These are phyloP conservation scores for Alaudala cheleensis DNA, from an alignment of 2,113 vertebrate genomes.

Conservation along the genomic window DNA sequence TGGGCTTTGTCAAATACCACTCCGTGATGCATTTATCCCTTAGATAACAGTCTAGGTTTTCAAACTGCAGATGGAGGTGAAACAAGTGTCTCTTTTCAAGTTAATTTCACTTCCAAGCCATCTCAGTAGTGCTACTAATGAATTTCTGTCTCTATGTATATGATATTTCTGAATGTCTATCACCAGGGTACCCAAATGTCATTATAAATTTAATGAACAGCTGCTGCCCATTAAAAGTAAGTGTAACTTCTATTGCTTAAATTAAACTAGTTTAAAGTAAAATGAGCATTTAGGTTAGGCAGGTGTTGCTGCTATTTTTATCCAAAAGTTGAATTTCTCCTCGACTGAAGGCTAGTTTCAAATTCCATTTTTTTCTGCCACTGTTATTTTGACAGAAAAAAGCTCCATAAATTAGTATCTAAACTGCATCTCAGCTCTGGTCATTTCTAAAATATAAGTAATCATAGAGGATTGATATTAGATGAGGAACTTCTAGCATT, in stretches of 20 bases:
- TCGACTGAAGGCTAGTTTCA: constrained; percentile 23
- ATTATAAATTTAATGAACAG: constrained; percentile 68
- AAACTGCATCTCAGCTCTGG: background rate
- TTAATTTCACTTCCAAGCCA: constrained; percentile 32
- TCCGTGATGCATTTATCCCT: background rate
- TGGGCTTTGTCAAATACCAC: background rate
- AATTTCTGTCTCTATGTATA: constrained; percentile 46
- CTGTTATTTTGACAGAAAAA: background rate
- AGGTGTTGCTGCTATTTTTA: constrained; percentile 60
- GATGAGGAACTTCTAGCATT: background rate
- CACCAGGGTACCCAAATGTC: constrained; percentile 55
- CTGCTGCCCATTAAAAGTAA: constrained; percentile 65
- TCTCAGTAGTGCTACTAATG: constrained; percentile 7
- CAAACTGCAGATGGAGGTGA: background rate
- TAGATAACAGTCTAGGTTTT: background rate
- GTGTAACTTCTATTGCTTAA: constrained; percentile 62
- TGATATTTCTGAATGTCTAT: constrained; percentile 60
- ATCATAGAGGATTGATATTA: background rate
- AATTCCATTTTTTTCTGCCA: background rate
- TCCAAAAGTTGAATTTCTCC: constrained; percentile 36
- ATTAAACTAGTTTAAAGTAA: constrained; percentile 69
- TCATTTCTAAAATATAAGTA: background rate
- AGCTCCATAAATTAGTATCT: background rate
- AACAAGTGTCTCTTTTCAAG: constrained; percentile 22
- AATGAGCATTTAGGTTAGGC: constrained; percentile 64